These are phyloP conservation scores for Oncorhynchus masou DNA, from an alignment of 2,113 vertebrate species.

Conservation along the genomic window DNA sequence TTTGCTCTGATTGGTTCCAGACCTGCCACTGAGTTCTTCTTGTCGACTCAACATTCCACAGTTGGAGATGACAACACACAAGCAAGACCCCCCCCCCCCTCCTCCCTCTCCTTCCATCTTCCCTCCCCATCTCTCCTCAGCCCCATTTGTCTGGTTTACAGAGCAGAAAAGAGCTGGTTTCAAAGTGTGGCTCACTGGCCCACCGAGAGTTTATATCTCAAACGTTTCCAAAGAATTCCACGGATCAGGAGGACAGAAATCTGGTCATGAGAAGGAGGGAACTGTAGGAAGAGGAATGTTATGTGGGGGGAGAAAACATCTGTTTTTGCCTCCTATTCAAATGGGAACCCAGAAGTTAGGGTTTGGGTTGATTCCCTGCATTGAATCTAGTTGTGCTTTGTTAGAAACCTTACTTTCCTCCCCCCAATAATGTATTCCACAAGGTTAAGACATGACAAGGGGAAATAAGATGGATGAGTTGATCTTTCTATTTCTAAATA, in stretches of 20 bases:
- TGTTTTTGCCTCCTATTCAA: background rate
- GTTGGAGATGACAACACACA: constrained; percentile 58
- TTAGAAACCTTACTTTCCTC: background rate
- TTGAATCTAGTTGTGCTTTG: background rate
- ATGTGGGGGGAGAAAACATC: constrained; percentile 5
- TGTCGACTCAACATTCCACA: constrained; percentile 77
- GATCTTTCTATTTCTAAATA: too few species aligned
- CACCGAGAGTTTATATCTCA: constrained; percentile 55
- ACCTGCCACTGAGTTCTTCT: constrained; percentile 73
- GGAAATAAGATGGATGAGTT: background rate
- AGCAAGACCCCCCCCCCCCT: constrained; percentile 49
- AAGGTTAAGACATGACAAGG: background rate
- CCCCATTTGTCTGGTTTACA: background rate
- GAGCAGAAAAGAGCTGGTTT: constrained; percentile 36
- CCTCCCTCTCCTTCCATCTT: background rate
- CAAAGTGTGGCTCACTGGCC: constrained; percentile 44
- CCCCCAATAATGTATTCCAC: background rate
- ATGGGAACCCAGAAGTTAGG: background rate
- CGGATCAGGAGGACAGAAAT: constrained; percentile 39
- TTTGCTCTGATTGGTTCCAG: constrained; percentile 73
- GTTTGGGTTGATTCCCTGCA: background rate
- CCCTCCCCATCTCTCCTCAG: background rate
- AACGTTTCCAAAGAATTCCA: constrained; percentile 57
- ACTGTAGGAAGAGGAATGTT: constrained; percentile 34
- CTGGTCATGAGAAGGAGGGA: constrained; percentile 21